Conservation (phyloP, 1,140 invertebrate genomes). For the Bombus balteatus region DNA sequence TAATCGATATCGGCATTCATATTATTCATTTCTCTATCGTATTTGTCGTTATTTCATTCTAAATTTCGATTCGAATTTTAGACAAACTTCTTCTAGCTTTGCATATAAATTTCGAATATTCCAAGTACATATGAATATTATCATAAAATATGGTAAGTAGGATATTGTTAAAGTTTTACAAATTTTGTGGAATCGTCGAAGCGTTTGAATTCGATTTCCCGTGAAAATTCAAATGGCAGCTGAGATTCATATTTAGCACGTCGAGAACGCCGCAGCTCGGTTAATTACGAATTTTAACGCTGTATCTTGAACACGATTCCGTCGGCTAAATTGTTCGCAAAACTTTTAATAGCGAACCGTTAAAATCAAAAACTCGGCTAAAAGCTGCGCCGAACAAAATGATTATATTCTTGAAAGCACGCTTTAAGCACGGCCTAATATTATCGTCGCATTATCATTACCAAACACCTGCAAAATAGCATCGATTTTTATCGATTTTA, state of each 20-base stretch:
- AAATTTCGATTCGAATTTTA: no score
- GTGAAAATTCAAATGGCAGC: slow-evolving; percentile 4
- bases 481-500: slow-evolving; percentile 24
- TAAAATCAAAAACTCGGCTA: slow-evolving; percentile 33
- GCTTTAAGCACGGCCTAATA: slow-evolving; percentile 26
- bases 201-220: background rate
- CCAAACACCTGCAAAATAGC: slow-evolving; percentile 31
- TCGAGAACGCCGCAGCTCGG: slow-evolving; percentile 3
- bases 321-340: slow-evolving; percentile 14
- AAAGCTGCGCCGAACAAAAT: slow-evolving; percentile 18
- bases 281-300: slow-evolving; percentile 32
- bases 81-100: no score
- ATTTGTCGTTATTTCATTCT: no score
- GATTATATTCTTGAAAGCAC: slow-evolving; percentile 33
- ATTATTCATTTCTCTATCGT: no score
- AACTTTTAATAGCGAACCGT: slow-evolving; percentile 30
- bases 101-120: no score
- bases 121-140: no score
- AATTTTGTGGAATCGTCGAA: background rate
- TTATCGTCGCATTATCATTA: slow-evolving; percentile 21
- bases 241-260: slow-evolving; percentile 15
- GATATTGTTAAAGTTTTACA: background rate
- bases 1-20: no score
- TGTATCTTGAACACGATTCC: slow-evolving; percentile 24
- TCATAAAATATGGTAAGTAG: no score